Base-by-base conservation (phyloP, 2,113 vertebrate genomes). In the Willisornis vidua region DNA sequence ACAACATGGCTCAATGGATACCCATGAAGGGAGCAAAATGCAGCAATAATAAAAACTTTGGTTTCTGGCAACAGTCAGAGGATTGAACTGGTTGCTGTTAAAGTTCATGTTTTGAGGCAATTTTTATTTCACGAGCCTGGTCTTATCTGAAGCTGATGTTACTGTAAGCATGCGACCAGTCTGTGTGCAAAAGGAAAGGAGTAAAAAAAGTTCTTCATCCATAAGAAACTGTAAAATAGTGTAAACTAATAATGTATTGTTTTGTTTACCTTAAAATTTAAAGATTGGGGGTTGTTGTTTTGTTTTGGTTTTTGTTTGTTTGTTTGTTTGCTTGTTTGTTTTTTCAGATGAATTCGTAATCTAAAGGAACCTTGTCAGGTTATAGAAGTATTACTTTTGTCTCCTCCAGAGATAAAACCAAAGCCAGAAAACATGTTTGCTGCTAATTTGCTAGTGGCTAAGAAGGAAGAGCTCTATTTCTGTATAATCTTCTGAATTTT, bases 61-160 rank as follows among this genome's bases (percentile, higher is more conserved):
- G 58, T 39, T 97, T 87, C 62, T 95, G 74, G 45, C 14, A 66
- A 18, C 45, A 70, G 46, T 90, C n/a, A 85, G 72, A 83, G 89
- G 29, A 61, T 37, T 82, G 58, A 96, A 91, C 15, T 88, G 49
- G 54, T 94, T 95, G 51, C 15, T 93, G 3, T 74, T 90, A 72
- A 79, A 74, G 16, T 14, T 93, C 22, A 83, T 18, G 57, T 89
- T 93, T n/a, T 88, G 59, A 74, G 55, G 11, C 57, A 86, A 39
- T 54, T 76, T 88, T 93, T 90, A 24, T 84, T 78, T 97, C 87
- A 86, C 78, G 77, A 72, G 68, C 52, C 63, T 59, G 19, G 63
- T 97, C 6, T 96, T 85, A 79, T 65, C 55, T 96, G 78, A 95
- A 86, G 59, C 25, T 93, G 48, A 31, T 46, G 49, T 46, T 89